Evolutionary conservation across 2,113 vertebrate genomes (phyloP), one percentile per base, ranked within the genome.

Genomic region (Callospermophilus lateralis): DNA sequence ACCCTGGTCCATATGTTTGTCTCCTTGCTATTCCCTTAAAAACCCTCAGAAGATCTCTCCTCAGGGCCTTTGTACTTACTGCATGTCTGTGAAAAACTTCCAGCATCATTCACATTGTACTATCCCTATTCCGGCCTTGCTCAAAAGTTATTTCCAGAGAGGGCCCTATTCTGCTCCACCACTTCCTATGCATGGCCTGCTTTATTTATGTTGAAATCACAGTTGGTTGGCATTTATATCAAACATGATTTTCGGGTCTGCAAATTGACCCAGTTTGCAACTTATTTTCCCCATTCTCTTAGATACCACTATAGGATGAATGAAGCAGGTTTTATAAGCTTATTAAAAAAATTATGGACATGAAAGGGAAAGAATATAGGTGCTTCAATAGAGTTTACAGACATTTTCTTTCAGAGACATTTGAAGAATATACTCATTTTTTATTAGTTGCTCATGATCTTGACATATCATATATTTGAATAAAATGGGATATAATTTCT

Each of bases 41-140:
- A 92, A 63, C 51, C 0, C 48, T 26, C 51, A 17, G 0, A 55
- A 8, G 8, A 68, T 61, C 20, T 63, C 92, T 4, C 8, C n/a
- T 90, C 48, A 17, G 15, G 4, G 11, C 4, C 20, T 81, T 39
- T 80, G 39, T 39, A 20, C 78, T 84, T 51, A 37, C n/a, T 45
- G 2, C 11, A 34, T 20, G 1, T 61, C 12, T 39, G 6, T 63
- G n/a, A 6, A 72, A 55, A 34, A 11, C 6, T 92, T 42, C 30
- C 24, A 76, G 0, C 58, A 9, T 42, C 3, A 8, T 5, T 63
- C 34, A 42, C 1, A 6, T 16, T 1, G 12, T 13, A 3, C 8
- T 34, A 55, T 34, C 32, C 2, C 34, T 26, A 4, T 10, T 30
- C 12, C 5, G 28, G 3, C 15, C 42, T 74, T 48, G 15, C 13